phyloP scores from a whole-genome alignment of 2,888 invertebrate genomes.

The Acleris literana region DNA sequence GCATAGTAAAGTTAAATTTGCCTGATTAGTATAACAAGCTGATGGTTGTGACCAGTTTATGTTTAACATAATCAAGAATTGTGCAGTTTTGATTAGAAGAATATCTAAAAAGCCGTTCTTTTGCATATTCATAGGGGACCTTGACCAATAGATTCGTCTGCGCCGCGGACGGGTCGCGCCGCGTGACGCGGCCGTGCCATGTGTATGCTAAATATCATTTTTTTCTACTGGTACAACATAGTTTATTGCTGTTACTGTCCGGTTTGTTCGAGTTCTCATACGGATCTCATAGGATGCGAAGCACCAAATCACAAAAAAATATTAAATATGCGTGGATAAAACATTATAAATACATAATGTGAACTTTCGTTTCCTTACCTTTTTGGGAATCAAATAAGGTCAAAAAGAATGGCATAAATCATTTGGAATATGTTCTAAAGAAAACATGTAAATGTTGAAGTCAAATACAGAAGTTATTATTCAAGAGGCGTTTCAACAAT shows the following conservation, averaged over 20 bases:
- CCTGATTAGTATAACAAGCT: constrained; percentile 27
- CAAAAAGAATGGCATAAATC: no score
- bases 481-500: constrained; percentile 18
- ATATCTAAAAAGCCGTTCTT: constrained; percentile 46
- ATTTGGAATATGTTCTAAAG: constrained; percentile 2
- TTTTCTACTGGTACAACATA: constrained; percentile 48
- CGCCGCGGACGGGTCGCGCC: constrained; percentile 42
- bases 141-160: constrained; percentile 64
- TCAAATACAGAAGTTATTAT: constrained; percentile 20
- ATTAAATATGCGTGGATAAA: no score
- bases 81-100: constrained; percentile 49
- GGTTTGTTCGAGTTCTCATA: background rate
- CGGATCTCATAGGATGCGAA: no score
- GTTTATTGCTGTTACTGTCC: constrained; percentile 32
- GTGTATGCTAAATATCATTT: constrained; percentile 56
- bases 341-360: no score
- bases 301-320: no score
- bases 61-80: constrained; percentile 39
- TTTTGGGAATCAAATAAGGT: no score
- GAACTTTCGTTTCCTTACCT: no score
- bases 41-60: constrained; percentile 16
- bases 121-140: constrained; percentile 67
- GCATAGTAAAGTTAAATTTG: constrained; percentile 18
- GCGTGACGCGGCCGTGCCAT: constrained; percentile 48
- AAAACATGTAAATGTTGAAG: constrained; percentile 25